Conservation (phyloP, 2,888 invertebrate genomes). For the Eledona agricola region DNA sequence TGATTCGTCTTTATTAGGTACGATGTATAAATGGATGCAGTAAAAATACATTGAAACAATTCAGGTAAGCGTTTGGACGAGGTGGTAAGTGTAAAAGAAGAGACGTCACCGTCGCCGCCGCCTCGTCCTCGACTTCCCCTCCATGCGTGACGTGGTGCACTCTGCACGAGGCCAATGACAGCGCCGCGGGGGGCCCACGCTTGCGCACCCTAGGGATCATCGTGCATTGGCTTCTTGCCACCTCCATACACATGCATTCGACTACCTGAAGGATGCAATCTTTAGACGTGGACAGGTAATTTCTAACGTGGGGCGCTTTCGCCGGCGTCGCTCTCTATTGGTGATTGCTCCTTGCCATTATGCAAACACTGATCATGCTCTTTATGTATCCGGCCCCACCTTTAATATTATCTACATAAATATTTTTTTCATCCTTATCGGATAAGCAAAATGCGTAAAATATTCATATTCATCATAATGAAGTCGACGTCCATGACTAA, state of each 20-base stretch:
- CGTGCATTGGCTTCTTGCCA: constrained; percentile 49
- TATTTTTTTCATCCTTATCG: too few relatives aligned
- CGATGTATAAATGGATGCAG: too few relatives aligned
- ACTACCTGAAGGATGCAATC: constrained; percentile 13
- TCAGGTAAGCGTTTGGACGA: too few relatives aligned
- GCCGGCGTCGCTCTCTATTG: constrained; percentile 4
- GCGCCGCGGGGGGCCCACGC: constrained; percentile 41
- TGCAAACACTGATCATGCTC: constrained; percentile 9
- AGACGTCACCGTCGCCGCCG: constrained; percentile 14
- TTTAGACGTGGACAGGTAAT: constrained; percentile 14
- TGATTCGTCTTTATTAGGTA: too few relatives aligned
- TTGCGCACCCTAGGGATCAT: constrained; percentile 44
- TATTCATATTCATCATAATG: too few relatives aligned
- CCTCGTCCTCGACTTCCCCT: constrained; percentile 32
- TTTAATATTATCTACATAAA: too few relatives aligned
- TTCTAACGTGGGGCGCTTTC: constrained; percentile 1
- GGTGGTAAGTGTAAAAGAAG: neutral
- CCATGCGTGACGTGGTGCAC: constrained; percentile 35
- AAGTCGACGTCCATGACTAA: too few relatives aligned
- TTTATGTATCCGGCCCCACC: too few relatives aligned
- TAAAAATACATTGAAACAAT: too few relatives aligned
- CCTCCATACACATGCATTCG: constrained; percentile 33
- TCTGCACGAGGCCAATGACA: constrained; percentile 40
- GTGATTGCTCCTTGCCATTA: constrained; percentile 4
- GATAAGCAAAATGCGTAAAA: too few relatives aligned